Evolutionary conservation across 1,140 invertebrate genomes (phyloP).

Genomic region (Ruditapes philippinarum): DNA sequence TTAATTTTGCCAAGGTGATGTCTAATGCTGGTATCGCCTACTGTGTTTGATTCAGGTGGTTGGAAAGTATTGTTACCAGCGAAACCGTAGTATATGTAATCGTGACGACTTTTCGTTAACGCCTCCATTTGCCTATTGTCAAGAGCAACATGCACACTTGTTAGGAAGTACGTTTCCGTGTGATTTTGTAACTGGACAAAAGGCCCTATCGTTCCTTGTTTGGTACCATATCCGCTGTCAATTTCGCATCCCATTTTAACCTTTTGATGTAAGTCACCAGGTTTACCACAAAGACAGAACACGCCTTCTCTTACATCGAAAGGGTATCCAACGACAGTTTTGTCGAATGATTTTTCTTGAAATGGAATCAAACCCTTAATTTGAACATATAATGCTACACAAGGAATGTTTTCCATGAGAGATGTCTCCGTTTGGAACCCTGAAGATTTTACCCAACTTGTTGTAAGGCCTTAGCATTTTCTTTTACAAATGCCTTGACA

Average conservation of each 20-base stretch:
- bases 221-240: too few relatives aligned
- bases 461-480: background rate
- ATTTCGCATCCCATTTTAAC: background rate
- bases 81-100: too few relatives aligned
- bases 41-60: too few relatives aligned
- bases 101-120: too few relatives aligned
- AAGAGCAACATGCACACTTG: too few relatives aligned
- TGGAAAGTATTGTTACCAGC: too few relatives aligned
- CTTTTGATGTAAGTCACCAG: background rate
- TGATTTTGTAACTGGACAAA: too few relatives aligned
- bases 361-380: background rate
- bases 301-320: background rate
- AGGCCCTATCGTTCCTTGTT: too few relatives aligned
- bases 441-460: background rate
- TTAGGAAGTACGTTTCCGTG: too few relatives aligned
- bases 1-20: too few relatives aligned
- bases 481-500: background rate
- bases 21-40: too few relatives aligned
- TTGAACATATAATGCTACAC: background rate
- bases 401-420: background rate
- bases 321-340: background rate
- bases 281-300: background rate
- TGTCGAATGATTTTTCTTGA: background rate
- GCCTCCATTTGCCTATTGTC: too few relatives aligned
- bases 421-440: background rate